Evolutionary conservation across 2,797 vertebrate species (phyloP), one percentile per base, ranked within the genome.

Genomic region (Ibycter americanus): DNA sequence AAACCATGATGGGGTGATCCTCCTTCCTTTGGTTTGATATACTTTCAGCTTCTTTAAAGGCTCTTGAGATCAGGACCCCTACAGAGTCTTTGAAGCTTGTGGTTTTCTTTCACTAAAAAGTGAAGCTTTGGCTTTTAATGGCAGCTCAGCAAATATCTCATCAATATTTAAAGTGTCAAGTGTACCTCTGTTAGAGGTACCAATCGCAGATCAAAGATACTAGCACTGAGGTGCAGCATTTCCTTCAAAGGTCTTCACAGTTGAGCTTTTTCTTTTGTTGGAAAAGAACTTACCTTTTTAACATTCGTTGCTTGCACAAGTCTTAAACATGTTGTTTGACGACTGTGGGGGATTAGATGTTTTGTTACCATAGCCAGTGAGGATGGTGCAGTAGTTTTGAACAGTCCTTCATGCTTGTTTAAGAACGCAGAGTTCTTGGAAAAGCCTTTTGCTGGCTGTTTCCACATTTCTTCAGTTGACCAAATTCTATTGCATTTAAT

Each of bases 81-180:
- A 47, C 79, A 54, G 93, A 82, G 95, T 61, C 94, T 98, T 97
- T 98, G 97, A 98, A 97, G 96, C 72, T 92, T 83, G 51, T 90
- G 51, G 91, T 93, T 96, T 93, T 90, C 91, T 97, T 97, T 81
- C 87, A 95, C 80, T 93, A 93, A 90, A 95, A 97, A 97, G 94
- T 74, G 90, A 96, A 97, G 59, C 78, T 72, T 90, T 92, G 93
- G 86, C 90, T 96, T 97, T 95, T 97, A 97, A 97, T 97, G 96
- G 94, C 90, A 95, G 90, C 93, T 96, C 96, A 94, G 93, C 97
- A 98, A 98, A 97, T 97, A 96, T 61, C 96, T 96, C 96, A 97
- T 98, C 97, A 97, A 97, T 98, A 97, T 97, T 98, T 98, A 96
- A 97, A 97, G 84, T 97, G 97, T 97, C 97, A 96, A 94, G 94